Base-by-base conservation (phyloP, 2,113 vertebrate genomes). In the Rafetus swinhoei region DNA sequence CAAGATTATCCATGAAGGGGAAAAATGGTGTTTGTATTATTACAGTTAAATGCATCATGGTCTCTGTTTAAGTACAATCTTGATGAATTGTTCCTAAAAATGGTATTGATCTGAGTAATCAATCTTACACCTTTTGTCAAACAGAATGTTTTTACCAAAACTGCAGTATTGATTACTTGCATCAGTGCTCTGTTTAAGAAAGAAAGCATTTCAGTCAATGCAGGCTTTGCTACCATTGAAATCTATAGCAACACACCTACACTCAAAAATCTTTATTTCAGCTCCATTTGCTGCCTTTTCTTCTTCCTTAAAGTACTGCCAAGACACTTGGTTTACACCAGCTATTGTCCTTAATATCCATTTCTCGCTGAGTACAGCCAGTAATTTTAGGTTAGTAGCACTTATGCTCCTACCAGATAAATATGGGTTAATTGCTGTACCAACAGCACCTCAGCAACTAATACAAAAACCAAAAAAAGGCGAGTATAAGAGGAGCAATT, bases 31-130 rank as follows among this genome's bases (percentile, higher is more conserved):
- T 87, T 85, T 2, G 3, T 85, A 87, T 92, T 97, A 87, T 88
- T 97, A 93, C 7, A 90, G 84, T 95, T 91, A 97, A 96, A 96
- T 95, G 90, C 50, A 95, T 93, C 90, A 85, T 91, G 83, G 60
- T 92, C 85, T 90, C 88, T 95, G 84, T 93, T 95, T 97, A 95
- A 97, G 92, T 86, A 85, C 50, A 93, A 22, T 85, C 91, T 93
- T 96, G 95, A 97, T 97, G 82, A 97, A 97, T 97, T 95, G 88
- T 92, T 97, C 84, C 95, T 90, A 89, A 95, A 94, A 93, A 92
- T 83, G 90, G 56, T 87, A 16, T 54, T 83, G 82, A 16, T 92
- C 85, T 74, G 90, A 82, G 74, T 92, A 94, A 97, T 98, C 94
- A 16, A 45, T 97, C 93, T 86, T 65, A 59, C 9, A 96, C 85